Percentiles rank a stretch among this genome's conserved stretches.
Conservation (phyloP, 2,888 invertebrate species). For the Disparrhopalites patrizii region DNA sequence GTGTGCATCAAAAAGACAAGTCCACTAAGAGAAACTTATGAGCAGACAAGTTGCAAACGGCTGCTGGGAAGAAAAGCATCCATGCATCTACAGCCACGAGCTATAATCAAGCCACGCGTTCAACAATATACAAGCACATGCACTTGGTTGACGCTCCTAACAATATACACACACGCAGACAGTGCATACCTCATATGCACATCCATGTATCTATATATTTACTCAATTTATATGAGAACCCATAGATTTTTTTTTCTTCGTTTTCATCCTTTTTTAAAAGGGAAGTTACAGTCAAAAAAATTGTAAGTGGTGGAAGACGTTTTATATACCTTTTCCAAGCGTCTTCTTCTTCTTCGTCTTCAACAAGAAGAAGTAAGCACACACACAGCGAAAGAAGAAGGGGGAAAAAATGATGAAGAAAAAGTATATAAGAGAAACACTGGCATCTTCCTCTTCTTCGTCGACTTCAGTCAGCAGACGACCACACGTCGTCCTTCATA, state of each 20-base stretch:
- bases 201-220: too few relatives aligned
- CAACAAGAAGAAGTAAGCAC: too few relatives aligned
- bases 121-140: constrained; percentile 14
- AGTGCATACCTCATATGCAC: too few relatives aligned
- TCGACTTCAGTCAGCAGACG: constrained; percentile 17
- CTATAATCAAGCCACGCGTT: constrained; percentile 28
- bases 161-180: constrained; percentile 4
- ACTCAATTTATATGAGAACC: too few relatives aligned
- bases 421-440: neutral
- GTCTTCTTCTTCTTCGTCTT: too few relatives aligned
- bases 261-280: too few relatives aligned
- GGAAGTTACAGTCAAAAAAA: too few relatives aligned
- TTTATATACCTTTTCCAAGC: too few relatives aligned
- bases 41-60: constrained; percentile 10
- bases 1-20: neutral
- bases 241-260: too few relatives aligned
- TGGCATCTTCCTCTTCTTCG: constrained; percentile 18
- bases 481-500: constrained; percentile 40
- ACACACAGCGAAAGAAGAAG: neutral
- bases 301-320: too few relatives aligned
- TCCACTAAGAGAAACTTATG: neutral
- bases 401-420: neutral
- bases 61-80: constrained; percentile 10
- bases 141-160: constrained; percentile 5
- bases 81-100: constrained; percentile 23